phyloP scores from a whole-genome alignment of 2,888 invertebrate genomes.

The Furcula furcula region DNA sequence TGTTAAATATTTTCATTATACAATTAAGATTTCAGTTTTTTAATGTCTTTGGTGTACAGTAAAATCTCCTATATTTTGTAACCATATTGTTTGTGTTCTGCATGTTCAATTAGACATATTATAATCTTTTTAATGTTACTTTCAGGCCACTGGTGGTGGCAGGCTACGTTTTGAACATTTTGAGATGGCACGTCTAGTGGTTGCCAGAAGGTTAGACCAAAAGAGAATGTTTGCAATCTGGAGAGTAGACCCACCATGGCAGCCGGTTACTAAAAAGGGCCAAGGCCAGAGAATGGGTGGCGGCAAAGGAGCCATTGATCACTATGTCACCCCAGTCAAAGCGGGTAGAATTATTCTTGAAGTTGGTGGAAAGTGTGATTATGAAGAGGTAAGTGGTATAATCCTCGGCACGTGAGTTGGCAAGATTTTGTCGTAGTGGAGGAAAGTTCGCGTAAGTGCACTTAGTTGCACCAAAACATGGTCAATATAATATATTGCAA shows the following conservation, averaged over 20 bases:
- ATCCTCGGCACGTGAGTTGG: no score
- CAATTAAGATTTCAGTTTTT: no score
- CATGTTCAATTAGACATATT: no score
- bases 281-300: conserved; percentile 97
- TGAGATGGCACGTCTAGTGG: conserved; percentile 91
- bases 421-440: no score
- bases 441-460: no score
- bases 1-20: no score
- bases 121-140: no score
- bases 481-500: no score
- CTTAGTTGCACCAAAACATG: no score
- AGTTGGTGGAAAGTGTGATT: conserved; percentile 95
- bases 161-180: conserved; percentile 90
- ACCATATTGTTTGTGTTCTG: no score
- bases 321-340: conserved; percentile 97
- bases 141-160: conserved; percentile 92
- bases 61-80: no score
- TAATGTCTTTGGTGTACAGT: no score
- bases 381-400: conserved; percentile 83
- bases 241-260: conserved; percentile 98
- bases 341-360: conserved; percentile 95
- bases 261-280: conserved; percentile 94
- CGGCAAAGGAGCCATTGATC: conserved; percentile 97
- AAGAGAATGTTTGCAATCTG: conserved; percentile 96
- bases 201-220: conserved; percentile 90